Conservation (phyloP, 1,140 invertebrate species). For the Adoxophyes honmai region DNA sequence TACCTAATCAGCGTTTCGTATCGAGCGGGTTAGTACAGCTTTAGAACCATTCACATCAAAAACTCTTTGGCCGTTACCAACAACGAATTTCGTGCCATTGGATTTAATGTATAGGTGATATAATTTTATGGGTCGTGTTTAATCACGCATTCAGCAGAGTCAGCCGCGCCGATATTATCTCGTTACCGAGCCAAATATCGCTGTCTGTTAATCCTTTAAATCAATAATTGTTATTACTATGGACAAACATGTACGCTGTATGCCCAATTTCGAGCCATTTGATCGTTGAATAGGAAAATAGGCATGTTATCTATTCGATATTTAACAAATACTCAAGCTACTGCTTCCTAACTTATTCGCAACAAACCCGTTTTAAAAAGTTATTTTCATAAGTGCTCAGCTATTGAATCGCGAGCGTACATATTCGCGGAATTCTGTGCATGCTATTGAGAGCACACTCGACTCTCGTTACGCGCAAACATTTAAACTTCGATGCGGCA, state of each 20-base stretch:
- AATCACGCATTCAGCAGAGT: conserved; percentile 11
- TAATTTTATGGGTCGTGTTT: conserved; percentile 1
- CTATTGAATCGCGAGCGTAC: not conserved
- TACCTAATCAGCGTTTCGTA: no score
- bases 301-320: no score
- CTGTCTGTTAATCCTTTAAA: conserved; percentile 3
- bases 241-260: not conserved
- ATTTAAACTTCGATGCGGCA: conserved; percentile 6
- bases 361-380: no score
- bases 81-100: not conserved
- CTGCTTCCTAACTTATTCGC: no score
- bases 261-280: no score
- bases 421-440: not conserved
- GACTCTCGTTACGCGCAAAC: conserved; percentile 3
- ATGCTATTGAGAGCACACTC: conserved; percentile 10
- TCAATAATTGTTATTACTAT: not conserved
- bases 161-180: conserved; percentile 3
- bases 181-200: conserved; percentile 8
- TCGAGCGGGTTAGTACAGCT: no score
- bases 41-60: no score
- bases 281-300: no score
- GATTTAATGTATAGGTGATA: conserved; percentile 10
- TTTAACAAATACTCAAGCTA: no score
- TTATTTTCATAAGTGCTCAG: not conserved
- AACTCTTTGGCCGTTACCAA: not conserved